A percentile compares a stretch with the other conserved stretches of the same genome.
phyloP scores from a whole-genome alignment of 2,113 vertebrate species.

The Rhinoderma darwinii region DNA sequence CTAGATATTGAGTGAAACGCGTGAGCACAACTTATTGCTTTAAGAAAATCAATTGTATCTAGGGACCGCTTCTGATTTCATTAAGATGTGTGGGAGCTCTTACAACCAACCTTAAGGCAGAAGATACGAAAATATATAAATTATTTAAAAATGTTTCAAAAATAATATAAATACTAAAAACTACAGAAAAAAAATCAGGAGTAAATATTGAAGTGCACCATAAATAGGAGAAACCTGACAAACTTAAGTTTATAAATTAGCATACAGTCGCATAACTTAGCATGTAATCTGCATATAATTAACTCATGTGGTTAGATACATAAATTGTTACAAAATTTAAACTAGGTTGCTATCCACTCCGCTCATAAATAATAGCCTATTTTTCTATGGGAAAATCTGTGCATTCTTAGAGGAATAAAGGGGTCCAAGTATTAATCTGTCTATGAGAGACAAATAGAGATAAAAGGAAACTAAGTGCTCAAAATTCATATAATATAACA shows the following conservation, averaged over 20 bases:
- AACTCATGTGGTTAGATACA: neutral
- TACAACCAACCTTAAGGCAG: neutral
- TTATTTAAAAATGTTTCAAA: neutral
- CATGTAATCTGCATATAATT: neutral
- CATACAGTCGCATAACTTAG: neutral
- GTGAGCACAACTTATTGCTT: neutral
- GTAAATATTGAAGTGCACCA: neutral
- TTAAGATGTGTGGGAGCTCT: neutral
- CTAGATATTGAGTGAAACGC: neutral
- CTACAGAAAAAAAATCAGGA: neutral
- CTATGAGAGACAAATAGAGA: no score
- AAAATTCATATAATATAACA: no score
- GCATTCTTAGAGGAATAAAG: no score
- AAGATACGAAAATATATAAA: neutral
- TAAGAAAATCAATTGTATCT: conserved; percentile 1
- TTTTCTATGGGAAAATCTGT: neutral
- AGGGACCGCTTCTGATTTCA: neutral
- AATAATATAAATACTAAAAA: neutral
- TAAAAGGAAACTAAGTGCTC: no score
- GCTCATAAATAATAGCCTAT: neutral
- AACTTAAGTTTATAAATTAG: neutral
- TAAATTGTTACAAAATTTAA: neutral
- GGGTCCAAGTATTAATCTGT: no score
- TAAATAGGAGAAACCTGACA: neutral
- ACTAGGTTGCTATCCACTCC: neutral